Conservation (phyloP, 2,113 vertebrate genomes). For the Equus przewalskii region DNA sequence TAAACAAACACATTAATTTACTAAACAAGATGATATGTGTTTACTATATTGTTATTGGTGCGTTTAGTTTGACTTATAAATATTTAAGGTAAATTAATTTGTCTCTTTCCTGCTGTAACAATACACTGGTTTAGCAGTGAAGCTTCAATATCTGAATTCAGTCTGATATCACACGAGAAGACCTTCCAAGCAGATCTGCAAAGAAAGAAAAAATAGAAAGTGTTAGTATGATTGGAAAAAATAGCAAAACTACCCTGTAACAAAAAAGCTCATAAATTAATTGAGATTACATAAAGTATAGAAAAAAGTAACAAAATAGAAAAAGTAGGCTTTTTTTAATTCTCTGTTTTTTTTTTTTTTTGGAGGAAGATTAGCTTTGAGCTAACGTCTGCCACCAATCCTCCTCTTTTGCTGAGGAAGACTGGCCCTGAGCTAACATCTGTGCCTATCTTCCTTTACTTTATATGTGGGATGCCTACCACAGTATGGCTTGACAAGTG, state of each 20-base stretch:
- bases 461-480: no score
- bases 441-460: no score
- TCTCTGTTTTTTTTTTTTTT: no score
- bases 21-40: not conserved
- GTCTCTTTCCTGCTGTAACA: not conserved
- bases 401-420: no score
- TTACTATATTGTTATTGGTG: not conserved
- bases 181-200: not conserved
- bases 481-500: no score
- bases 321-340: not conserved
- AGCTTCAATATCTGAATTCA: not conserved
- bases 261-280: not conserved
- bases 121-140: not conserved
- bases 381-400: no score
- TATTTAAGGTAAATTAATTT: not conserved
- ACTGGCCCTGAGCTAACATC: no score
- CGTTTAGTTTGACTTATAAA: not conserved
- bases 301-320: not conserved
- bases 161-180: not conserved
- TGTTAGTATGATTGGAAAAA: not conserved
- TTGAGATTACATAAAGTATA: not conserved
- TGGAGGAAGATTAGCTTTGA: no score
- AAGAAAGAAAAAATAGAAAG: not conserved
- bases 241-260: not conserved
- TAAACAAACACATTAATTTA: not conserved